Evolutionary conservation across 2,888 invertebrate species (phyloP), one percentile per base, ranked within the genome.

Genomic region (Caenorhabditis becei): DNA sequence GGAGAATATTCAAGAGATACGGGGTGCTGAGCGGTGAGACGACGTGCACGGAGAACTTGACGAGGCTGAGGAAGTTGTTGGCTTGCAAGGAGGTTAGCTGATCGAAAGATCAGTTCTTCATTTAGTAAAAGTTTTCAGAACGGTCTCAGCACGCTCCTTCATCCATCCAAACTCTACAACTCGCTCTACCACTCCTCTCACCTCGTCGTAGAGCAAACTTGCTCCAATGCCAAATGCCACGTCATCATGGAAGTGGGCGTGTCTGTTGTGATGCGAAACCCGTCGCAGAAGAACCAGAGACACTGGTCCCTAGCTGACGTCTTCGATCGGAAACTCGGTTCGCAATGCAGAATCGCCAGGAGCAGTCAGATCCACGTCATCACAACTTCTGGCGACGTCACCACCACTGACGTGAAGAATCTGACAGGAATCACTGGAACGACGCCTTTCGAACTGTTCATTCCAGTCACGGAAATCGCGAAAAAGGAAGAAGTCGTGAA

Each of bases 11-110:
- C 35, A 72, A 56, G 58, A 80, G 92, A 44, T 97, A 97, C 92
- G 95, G 97, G 0, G 94, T 95, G n/a, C 92, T 99, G 80, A 97
- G 98, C 0, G 93, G 96, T 84, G 99, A 99, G 93, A 95, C 96
- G 88, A 96, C 97, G 3, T 99, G 99, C 91, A 99, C 98, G 0
- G 99, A 99, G 93, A 99, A 99, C 93, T 93, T 99, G 88, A 98
- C 99, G 16, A 98, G 99, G 0, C 98, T 97, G 95, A 96, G 97
- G 90, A 99, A 98, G 91, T 93, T 99, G 4, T 92, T 99, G 56
- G 98, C 99, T 0, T 99, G 99, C 92, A 95, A 95, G 92, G 91
- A 91, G 91, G 92, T 92, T 77, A 47, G n/a, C n/a, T n/a, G n/a
- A n/a, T n/a, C n/a, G n/a, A n/a, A n/a, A n/a, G n/a, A n/a, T 28